Evolutionary conservation across 2,113 vertebrate species (phyloP), one percentile per base, ranked within the genome.

Genomic region (Spea multiplicata): DNA sequence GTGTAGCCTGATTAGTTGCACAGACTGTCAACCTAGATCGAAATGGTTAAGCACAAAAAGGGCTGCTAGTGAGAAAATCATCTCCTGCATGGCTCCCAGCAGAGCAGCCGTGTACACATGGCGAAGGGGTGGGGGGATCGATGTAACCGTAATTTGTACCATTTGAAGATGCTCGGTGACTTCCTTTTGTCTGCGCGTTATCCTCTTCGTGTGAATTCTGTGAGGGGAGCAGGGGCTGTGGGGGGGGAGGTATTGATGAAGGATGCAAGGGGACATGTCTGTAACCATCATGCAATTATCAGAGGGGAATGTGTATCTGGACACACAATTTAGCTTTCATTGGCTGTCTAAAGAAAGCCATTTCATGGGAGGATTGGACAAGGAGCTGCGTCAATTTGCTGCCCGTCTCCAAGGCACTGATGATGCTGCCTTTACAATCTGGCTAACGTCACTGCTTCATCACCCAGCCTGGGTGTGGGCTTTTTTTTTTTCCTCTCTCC

Each of bases 401-500:
- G 89, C 92, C 90, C 89, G 89, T 93, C 91, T 93, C 92, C 94
- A 93, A 94, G 94, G 94, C 94, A 92, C 93, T 95, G 94, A 93
- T 92, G 88, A 93, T 91, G 94, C 92, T 94, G 95, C 93, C 92
- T 93, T 90, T 93, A 91, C 93, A 93, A 93, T 93, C 93, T 91
- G 92, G 92, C 86, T 93, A 94, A 91, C 95, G 93, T 94, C 96
- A 97, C 93, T 86, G 94, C 94, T 95, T 93, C 93, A 94, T 93
- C 94, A 96, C 94, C 93, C 93, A 94, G 91, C 93, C 70, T 93
- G 94, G 95, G 95, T 94, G 95, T 92, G 93, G 93, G 87, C 93
- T 94, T 88, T 85, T 87, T 69, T n/a, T 17, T n/a, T n/a, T 86
- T 83, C 74, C 83, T 85, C 87, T 82, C 85, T 86, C 85, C 50